Base-by-base conservation (phyloP, 2,888 invertebrate species). In the Arenicola marina region DNA sequence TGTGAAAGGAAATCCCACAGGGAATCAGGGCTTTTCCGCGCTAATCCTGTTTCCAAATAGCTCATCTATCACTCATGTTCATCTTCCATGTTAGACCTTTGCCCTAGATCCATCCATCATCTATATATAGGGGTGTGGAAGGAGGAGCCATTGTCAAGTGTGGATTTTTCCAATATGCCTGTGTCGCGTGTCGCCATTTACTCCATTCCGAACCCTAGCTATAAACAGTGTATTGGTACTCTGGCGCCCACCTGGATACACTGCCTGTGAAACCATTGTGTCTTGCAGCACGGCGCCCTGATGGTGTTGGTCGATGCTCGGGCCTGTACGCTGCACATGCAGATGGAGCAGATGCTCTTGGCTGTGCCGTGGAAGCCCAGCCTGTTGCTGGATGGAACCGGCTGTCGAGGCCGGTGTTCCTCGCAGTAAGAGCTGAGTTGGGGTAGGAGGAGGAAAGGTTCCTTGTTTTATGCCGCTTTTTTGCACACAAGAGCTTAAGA, bases 281-380 rank as follows among this genome's bases (percentile, higher is more conserved):
- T 89, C 31, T 87, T 88, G 71, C 93, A 93, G 80, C 93, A 93
- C 0, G 91, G 89, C 0, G 91, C 88, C 86, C 89, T 88, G 29
- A 92, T 84, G 0, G 89, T 88, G 1, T 84, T 79, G 44, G 77
- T 70, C 0, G 73, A 72, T 0, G 75, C 68, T n/a, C 83, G 84
- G 0, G 85, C 84, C 0, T 85, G 78, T 1, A 90, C 87, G 0
- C 73, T 69, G 0, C 88, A 89, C 68, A 89, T 89, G 78, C 92
- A 93, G 55, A 92, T 91, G 11, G 87, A 86, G 75, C 92, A 92
- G 0, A 77, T 70, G 43, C 79, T 70, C 45, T 77, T 78, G 1
- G 76, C 76, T 18, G 77, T 75, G 18, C 76, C 68, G 38, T 51
- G 54, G 29, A 68, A 69, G 1, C 66, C 53, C 54, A 67, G 2